These are phyloP conservation scores for Cheilosia vulpina DNA, from an alignment of 2,888 invertebrate genomes.

Conservation along the genomic window DNA sequence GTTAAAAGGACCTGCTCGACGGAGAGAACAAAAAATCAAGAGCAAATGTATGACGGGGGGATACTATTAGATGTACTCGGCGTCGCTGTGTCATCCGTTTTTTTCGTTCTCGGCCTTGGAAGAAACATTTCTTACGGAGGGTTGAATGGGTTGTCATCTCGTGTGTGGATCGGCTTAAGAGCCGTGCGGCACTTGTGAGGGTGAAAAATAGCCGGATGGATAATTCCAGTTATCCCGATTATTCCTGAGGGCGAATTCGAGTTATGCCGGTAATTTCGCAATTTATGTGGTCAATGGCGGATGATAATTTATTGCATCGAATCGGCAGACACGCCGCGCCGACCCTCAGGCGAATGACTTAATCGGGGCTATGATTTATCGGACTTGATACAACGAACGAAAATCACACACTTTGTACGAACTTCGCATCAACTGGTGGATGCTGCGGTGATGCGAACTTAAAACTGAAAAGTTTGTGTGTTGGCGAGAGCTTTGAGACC, in stretches of 20 bases:
- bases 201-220: constrained; percentile 58
- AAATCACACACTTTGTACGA: not conserved
- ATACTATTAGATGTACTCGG: constrained; percentile 53
- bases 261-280: constrained; percentile 49
- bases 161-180: not conserved
- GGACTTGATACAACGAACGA: not conserved
- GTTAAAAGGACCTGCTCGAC: constrained; percentile 21
- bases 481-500: constrained; percentile 45
- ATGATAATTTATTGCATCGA: constrained; percentile 59
- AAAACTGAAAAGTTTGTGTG: constrained; percentile 32
- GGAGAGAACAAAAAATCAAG: constrained; percentile 28
- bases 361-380: constrained; percentile 63
- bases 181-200: constrained; percentile 4
- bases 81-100: constrained; percentile 46
- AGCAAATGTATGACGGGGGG: constrained; percentile 36
- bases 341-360: constrained; percentile 54
- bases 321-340: constrained; percentile 21
- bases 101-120: constrained; percentile 29
- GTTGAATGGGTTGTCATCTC: constrained; percentile 50
- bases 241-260: constrained; percentile 49
- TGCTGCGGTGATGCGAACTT: not conserved
- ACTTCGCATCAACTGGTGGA: constrained; percentile 64
- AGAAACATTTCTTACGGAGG: constrained; percentile 43
- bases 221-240: constrained; percentile 51
- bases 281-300: constrained; percentile 66